phyloP scores from a whole-genome alignment of 2,113 vertebrate genomes.

The Pangasianodon hypophthalmus region DNA sequence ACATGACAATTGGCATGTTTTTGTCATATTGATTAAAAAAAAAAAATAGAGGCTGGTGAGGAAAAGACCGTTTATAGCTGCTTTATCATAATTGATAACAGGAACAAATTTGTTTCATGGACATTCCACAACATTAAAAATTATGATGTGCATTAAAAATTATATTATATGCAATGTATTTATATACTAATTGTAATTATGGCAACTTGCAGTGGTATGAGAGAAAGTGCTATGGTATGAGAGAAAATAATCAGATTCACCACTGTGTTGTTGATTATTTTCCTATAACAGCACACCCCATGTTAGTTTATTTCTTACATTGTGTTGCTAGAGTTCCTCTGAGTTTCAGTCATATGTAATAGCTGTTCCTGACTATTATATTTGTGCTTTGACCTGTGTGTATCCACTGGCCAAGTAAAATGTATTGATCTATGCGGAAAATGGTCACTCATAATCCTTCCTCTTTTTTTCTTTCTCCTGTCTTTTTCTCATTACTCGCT shows the following conservation, averaged over 20 bases:
- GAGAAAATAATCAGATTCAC: not conserved
- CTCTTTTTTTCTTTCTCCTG: not conserved
- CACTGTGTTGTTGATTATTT: not conserved
- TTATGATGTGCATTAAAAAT: not conserved
- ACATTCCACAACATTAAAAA: not conserved
- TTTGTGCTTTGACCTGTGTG: not conserved
- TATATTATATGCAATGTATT: not conserved
- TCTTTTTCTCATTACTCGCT: not conserved
- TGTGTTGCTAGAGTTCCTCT: too few species aligned
- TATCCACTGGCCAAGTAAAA: not conserved
- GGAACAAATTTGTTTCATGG: not conserved
- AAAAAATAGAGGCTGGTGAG: not conserved
- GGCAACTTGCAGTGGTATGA: not conserved
- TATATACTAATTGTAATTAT: not conserved
- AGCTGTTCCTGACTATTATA: not conserved
- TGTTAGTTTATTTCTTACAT: not conserved
- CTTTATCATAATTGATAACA: not conserved
- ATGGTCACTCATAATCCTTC: not conserved
- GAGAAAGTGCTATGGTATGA: not conserved
- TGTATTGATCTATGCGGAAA: not conserved
- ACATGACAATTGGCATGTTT: not conserved
- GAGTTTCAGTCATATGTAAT: not conserved
- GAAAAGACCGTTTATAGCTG: not conserved
- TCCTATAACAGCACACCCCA: not conserved
- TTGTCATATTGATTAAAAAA: not conserved